Percentiles rank a stretch among this genome's conserved stretches.
Conservation (phyloP, 2,113 vertebrate genomes). For the Bufo gargarizans region DNA sequence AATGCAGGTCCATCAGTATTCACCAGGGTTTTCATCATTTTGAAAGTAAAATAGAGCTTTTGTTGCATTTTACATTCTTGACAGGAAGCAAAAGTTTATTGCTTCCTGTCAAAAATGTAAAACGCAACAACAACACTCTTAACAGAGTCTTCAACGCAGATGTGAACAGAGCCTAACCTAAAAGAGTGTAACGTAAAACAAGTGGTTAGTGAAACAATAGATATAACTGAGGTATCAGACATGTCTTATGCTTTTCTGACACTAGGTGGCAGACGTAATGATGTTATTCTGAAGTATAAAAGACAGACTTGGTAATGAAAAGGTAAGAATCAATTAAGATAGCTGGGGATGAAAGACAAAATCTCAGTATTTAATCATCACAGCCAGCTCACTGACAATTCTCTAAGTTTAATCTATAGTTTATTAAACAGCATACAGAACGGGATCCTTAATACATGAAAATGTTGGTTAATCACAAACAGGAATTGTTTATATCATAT, state of each 20-base stretch:
- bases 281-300: not conserved
- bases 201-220: not conserved
- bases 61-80: too few species aligned
- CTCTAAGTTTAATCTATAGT: not conserved
- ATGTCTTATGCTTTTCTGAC: slow-evolving; percentile 24
- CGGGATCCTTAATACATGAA: not conserved
- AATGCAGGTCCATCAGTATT: too few species aligned
- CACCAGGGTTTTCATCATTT: too few species aligned
- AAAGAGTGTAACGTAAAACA: not conserved
- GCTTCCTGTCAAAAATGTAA: too few species aligned
- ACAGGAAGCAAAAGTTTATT: too few species aligned
- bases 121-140: too few species aligned
- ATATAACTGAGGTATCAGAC: not conserved
- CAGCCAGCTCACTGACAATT: not conserved
- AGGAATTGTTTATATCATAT: not conserved
- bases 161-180: not conserved
- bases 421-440: not conserved
- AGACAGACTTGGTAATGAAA: not conserved
- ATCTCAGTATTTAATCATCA: not conserved
- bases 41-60: too few species aligned
- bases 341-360: not conserved
- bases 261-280: slow-evolving; percentile 39
- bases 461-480: not conserved
- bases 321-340: not conserved
- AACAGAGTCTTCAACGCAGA: not conserved